Conservation (phyloP, 2,888 invertebrate genomes). For the Trachelus iudaicus region DNA sequence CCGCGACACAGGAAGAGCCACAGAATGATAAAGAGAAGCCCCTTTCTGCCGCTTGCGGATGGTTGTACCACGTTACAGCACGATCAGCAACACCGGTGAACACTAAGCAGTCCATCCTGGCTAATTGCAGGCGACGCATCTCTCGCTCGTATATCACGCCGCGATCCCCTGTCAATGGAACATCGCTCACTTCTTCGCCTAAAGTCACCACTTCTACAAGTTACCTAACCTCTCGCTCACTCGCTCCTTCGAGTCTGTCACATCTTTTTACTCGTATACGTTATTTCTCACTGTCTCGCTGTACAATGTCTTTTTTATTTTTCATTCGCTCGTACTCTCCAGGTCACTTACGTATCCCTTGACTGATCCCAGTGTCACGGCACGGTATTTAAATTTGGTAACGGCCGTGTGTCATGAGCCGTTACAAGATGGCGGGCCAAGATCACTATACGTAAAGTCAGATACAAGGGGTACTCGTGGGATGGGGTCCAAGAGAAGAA, state of each 20-base stretch:
- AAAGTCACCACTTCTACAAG: neutral
- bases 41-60: neutral
- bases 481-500: neutral
- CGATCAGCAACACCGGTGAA: neutral
- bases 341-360: neutral
- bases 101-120: neutral
- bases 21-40: neutral
- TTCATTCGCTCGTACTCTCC: neutral
- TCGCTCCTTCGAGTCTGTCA: constrained; percentile 6
- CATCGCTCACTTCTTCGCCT: constrained; percentile 7
- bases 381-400: neutral
- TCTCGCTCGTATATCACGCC: constrained; percentile 6
- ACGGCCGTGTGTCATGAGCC: neutral
- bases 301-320: neutral
- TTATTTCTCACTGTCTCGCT: neutral
- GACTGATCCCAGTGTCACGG: neutral
- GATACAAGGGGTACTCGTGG: neutral
- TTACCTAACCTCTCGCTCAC: neutral
- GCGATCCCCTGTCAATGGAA: constrained; percentile 4
- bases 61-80: neutral
- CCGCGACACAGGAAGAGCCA: neutral
- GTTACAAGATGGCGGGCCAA: neutral
- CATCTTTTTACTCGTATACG: neutral
- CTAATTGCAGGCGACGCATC: constrained; percentile 8
- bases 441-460: neutral